phyloP scores from a whole-genome alignment of 2,113 vertebrate genomes.

The Centropus bengalensis region DNA sequence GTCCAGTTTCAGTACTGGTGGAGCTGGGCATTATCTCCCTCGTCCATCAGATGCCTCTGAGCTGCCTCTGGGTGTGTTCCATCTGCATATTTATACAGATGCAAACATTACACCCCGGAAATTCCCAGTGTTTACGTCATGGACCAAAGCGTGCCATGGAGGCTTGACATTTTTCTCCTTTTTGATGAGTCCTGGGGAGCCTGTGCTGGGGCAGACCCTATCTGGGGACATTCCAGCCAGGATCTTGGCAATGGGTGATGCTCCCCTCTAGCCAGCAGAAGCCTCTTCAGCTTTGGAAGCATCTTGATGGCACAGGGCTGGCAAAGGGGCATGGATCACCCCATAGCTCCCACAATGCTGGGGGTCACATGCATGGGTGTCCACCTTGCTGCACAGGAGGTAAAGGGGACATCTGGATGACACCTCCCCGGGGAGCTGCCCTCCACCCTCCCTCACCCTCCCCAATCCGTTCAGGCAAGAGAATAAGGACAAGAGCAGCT shows the following conservation, averaged over 20 bases:
- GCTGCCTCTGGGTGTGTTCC: conserved; percentile 25
- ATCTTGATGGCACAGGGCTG: fast-evolving
- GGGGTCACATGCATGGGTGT: neutral
- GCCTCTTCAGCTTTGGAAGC: fast-evolving
- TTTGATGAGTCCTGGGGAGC: neutral
- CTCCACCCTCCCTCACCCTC: no score
- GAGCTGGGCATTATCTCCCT: conserved; percentile 37
- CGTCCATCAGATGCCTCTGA: conserved; percentile 15
- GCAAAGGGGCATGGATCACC: neutral
- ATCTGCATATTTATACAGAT: conserved; percentile 12
- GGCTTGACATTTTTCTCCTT: neutral
- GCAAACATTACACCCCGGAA: conserved; percentile 45
- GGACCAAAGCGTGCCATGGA: neutral
- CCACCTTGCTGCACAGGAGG: neutral
- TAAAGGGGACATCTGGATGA: neutral
- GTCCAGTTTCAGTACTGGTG: neutral
- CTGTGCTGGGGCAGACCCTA: fast-evolving
- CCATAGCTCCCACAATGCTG: neutral
- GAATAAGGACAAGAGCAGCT: neutral
- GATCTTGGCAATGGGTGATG: fast-evolving
- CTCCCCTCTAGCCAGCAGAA: fast-evolving
- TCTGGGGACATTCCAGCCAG: neutral
- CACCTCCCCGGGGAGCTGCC: no score
- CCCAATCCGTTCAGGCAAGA: no score
- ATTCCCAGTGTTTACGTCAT: conserved; percentile 6